These are phyloP conservation scores for Paramormyrops kingsleyae DNA, from an alignment of 2,113 vertebrate genomes.

Conservation along the genomic window DNA sequence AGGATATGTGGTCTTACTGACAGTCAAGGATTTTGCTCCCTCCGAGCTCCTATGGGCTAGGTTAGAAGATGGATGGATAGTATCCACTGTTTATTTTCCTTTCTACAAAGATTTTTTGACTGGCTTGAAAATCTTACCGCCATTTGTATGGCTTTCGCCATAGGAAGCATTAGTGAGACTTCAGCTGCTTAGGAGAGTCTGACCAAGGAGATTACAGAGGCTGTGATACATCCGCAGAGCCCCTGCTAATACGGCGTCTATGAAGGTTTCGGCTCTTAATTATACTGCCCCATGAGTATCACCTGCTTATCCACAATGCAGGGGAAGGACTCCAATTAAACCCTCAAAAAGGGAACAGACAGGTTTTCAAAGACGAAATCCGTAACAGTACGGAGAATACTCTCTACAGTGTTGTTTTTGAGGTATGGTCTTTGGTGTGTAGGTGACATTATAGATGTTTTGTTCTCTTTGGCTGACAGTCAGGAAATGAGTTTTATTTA, in stretches of 20 bases:
- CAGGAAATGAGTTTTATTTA: not conserved
- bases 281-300: not conserved
- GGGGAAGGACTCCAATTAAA: not conserved
- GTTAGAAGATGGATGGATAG: not conserved
- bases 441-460: not conserved
- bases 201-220: not conserved
- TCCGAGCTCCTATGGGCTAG: no score
- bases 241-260: not conserved
- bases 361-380: not conserved
- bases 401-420: not conserved
- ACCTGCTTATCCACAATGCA: not conserved
- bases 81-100: not conserved
- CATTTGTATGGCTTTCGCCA: not conserved
- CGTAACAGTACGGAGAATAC: not conserved
- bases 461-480: not conserved
- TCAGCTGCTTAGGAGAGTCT: not conserved
- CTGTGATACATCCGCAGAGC: not conserved
- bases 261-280: not conserved
- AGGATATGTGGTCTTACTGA: not conserved
- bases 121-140: no score
- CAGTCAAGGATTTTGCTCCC: not conserved
- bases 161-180: not conserved
- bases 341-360: not conserved
- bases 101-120: not conserved
- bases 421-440: not conserved